Evolutionary conservation across 2,888 invertebrate species (phyloP).

Genomic region (Drepanosiphum platanoidis): DNA sequence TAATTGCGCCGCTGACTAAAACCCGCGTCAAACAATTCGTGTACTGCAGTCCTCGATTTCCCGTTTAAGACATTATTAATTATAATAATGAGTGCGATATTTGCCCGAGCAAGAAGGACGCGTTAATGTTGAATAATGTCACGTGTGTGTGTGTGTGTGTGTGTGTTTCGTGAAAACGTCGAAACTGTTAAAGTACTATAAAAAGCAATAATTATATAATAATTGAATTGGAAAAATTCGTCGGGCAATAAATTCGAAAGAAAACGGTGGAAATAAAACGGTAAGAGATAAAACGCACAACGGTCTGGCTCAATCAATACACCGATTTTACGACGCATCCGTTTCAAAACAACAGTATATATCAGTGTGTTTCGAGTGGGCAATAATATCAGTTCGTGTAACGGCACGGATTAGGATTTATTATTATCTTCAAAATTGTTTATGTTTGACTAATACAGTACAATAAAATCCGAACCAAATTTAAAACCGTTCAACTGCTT

Average conservation of each 20-base stretch:
- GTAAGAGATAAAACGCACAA: background rate
- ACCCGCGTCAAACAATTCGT: too few relatives aligned
- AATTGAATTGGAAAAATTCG: background rate
- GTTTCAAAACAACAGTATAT: conserved; percentile 2
- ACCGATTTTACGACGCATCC: background rate
- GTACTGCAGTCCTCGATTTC: too few relatives aligned
- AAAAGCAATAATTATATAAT: background rate
- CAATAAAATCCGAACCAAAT: conserved; percentile 58
- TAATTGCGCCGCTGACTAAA: too few relatives aligned
- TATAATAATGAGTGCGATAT: background rate
- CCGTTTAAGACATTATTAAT: background rate
- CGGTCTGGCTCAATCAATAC: background rate
- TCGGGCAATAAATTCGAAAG: too few relatives aligned
- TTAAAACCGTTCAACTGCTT: conserved; percentile 44
- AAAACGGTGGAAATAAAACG: background rate
- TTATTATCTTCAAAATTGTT: conserved; percentile 49
- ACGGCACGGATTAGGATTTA: conserved; percentile 53
- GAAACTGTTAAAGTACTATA: background rate
- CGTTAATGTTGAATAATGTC: too few relatives aligned
- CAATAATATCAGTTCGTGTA: conserved; percentile 35
- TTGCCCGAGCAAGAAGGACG: too few relatives aligned
- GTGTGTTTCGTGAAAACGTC: too few relatives aligned
- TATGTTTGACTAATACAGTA: conserved; percentile 54
- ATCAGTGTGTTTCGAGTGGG: background rate
- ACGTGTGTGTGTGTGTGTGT: too few relatives aligned